Percentiles rank a stretch among this genome's conserved stretches.
Conservation (phyloP, 2,797 vertebrate genomes). For the Dermochelys coriacea region DNA sequence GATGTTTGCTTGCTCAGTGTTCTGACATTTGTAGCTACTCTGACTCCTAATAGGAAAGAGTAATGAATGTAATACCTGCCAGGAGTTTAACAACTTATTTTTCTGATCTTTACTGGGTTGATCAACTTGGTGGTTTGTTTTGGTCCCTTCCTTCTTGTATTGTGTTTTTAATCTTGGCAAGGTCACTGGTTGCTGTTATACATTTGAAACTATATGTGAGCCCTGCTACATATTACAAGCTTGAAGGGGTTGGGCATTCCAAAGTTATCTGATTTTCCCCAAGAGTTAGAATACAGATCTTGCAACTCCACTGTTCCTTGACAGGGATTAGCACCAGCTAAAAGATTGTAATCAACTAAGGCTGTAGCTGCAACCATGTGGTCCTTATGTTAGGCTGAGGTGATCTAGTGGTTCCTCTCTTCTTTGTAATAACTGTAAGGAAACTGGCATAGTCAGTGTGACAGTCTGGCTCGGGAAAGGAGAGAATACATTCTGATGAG, state of each 20-base stretch:
- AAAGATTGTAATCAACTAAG: not conserved
- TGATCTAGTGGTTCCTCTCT: not conserved
- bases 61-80: not conserved
- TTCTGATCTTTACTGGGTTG: fast-evolving
- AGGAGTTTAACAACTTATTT: not conserved
- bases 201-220: too few relatives aligned
- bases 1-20: not conserved
- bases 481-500: fast-evolving
- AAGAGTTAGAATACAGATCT: not conserved
- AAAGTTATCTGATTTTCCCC: too few relatives aligned
- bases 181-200: too few relatives aligned
- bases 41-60: fast-evolving
- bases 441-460: not conserved
- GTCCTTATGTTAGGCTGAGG: not conserved
- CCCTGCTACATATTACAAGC: too few relatives aligned
- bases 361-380: not conserved
- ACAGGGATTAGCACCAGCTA: not conserved
- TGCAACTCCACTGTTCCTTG: not conserved
- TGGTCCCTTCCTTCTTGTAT: not conserved
- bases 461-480: not conserved
- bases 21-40: not conserved
- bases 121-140: not conserved
- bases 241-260: too few relatives aligned
- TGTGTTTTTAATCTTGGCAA: not conserved
- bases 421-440: not conserved